Evolutionary conservation across 37 sponge, comb jelly and placozoan genomes (phyloP).

Genomic region (Theonella swinhoei): DNA sequence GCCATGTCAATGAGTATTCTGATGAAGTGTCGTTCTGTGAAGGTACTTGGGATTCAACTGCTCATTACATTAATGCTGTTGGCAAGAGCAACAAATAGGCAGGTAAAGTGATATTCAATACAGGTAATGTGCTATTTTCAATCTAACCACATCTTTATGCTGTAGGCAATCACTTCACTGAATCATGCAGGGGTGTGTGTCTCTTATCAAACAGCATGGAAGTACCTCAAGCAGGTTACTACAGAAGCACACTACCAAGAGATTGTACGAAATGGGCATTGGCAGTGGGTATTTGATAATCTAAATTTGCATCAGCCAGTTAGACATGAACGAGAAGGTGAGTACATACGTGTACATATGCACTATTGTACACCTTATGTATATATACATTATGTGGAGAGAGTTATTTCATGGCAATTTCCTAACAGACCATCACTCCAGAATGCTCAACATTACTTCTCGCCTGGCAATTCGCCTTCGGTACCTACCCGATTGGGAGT

Average conservation of each 20-base stretch:
- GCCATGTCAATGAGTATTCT: background rate
- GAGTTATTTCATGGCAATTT: no score
- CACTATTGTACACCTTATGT: no score
- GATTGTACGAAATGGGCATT: background rate
- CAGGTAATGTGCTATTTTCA: background rate
- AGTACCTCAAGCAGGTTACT: background rate
- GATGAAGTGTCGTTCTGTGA: conserved; percentile 1
- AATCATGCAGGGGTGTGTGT: background rate
- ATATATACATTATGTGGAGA: no score
- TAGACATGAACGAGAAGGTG: conserved; percentile 12
- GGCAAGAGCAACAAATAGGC: conserved; percentile 1
- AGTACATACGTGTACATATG: background rate
- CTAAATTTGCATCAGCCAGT: conserved; percentile 1
- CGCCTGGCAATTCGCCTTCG: background rate
- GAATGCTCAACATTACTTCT: conserved; percentile 2
- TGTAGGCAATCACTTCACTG: background rate
- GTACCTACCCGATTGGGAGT: background rate
- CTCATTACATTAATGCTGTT: conserved; percentile 9
- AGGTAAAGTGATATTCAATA: background rate
- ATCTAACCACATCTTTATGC: background rate
- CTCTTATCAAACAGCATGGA: background rate
- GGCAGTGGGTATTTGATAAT: conserved; percentile 25
- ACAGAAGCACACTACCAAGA: background rate
- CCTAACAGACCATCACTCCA: no score
- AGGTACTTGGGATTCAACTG: conserved; percentile 14